Percentiles rank a stretch among this genome's conserved stretches.
These are phyloP conservation scores for Pelochelys cantorii DNA, from an alignment of 2,797 vertebrate genomes.

Conservation along the genomic window DNA sequence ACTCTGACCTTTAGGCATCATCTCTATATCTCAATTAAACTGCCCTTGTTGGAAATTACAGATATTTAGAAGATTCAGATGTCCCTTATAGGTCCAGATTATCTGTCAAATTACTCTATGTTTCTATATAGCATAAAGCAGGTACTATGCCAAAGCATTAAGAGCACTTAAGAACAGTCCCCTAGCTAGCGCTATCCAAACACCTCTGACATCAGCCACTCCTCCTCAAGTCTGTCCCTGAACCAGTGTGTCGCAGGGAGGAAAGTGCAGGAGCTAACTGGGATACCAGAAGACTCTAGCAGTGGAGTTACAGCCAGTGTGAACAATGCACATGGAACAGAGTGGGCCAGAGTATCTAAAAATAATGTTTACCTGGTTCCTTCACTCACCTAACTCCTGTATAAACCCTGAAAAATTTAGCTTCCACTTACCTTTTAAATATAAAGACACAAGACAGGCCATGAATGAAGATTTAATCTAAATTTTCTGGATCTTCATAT, in stretches of 20 bases:
- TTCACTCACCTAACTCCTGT: background rate
- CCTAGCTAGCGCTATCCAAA: background rate
- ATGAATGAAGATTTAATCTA: background rate
- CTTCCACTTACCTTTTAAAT: background rate
- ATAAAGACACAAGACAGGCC: background rate
- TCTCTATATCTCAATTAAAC: background rate
- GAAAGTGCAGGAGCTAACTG: background rate
- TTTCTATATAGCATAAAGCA: background rate
- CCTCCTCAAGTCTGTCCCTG: fast-evolving
- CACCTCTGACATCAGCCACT: background rate
- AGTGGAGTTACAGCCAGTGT: fast-evolving
- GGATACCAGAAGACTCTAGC: fast-evolving
- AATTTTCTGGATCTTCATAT: background rate
- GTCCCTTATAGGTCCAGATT: background rate
- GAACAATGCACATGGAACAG: background rate
- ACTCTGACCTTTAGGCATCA: background rate
- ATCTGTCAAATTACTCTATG: background rate
- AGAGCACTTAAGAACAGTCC: background rate
- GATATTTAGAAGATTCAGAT: background rate
- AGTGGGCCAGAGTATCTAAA: background rate
- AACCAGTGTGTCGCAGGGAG: background rate
- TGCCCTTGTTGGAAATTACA: background rate
- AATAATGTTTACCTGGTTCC: background rate
- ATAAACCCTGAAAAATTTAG: background rate
- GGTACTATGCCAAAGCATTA: fast-evolving